Base-by-base conservation (phyloP, 2,113 vertebrate species). In the Rissa tridactyla region DNA sequence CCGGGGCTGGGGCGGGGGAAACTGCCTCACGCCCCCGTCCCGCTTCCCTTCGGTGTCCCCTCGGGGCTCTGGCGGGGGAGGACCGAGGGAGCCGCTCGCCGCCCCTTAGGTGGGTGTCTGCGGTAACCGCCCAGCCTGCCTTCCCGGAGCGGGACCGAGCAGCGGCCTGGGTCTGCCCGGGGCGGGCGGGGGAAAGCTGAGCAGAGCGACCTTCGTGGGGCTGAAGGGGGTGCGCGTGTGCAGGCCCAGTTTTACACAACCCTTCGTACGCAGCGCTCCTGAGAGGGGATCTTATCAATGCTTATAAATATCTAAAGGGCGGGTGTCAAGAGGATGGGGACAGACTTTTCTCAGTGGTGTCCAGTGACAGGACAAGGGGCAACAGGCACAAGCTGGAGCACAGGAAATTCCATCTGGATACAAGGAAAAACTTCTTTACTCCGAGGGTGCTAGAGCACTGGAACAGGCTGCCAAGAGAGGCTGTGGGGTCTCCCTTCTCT, bases 211-310 rank as follows among this genome's bases (percentile, higher is more conserved):
- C 34, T 30, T 6, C 42, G 38, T 12, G 36, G 17, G 7, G 25
- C 26, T 22, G 15, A 4, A 2, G 1, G 8, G 3, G 15, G 23
- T 15, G 5, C 7, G 7, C 1, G 9, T 0, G 38, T 9, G 55
- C 26, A 8, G 7, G n/a, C 14, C 21, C 36, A 1, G 54, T 2
- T 40, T 49, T 60, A 19, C 55, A 22, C 80, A 42, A 0, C 32
- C 1, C 4, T 38, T 9, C 2, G 27, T 36, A 6, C 13, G 2
- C 55, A 13, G 0, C 21, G 10, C 20, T 49, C 32, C 12, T 61
- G 58, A 36, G n/a, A 25, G 14, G 58, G 25, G 36, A 27, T 26
- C 36, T 62, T 11, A 27, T 8, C 10, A 38, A 27, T 7, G 60
- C 36, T 40, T 62, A 40, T 27, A 38, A 62, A 62, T 62, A 16